phyloP scores from a whole-genome alignment of 2,113 vertebrate species.

The Saguinus midas region DNA sequence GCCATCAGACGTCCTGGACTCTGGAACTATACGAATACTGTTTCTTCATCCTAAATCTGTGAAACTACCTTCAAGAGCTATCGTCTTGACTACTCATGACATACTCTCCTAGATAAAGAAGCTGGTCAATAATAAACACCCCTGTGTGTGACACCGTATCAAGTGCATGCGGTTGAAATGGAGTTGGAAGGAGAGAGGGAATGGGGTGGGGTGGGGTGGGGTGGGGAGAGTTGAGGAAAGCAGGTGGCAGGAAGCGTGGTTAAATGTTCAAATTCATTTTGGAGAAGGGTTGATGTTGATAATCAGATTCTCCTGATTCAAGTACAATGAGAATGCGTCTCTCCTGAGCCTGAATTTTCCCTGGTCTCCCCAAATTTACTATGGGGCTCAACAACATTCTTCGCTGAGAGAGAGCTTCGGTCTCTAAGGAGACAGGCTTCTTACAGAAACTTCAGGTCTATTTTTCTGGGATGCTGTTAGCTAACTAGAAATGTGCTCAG shows the following conservation, averaged over 20 bases:
- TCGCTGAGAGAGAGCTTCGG: neutral
- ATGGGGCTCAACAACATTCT: neutral
- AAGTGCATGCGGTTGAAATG: neutral
- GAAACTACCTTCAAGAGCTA: slow-evolving; percentile 52
- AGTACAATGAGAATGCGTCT: neutral
- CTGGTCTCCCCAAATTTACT: neutral
- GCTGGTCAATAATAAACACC: slow-evolving; percentile 39
- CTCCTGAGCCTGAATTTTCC: neutral
- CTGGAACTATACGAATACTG: slow-evolving; percentile 3
- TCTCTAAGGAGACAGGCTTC: neutral
- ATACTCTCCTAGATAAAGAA: slow-evolving; percentile 57
- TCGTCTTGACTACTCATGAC: slow-evolving; percentile 56
- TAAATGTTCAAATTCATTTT: neutral
- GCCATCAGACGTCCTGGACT: slow-evolving; percentile 44
- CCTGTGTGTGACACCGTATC: slow-evolving; percentile 28
- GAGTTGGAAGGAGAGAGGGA: neutral
- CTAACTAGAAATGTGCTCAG: neutral
- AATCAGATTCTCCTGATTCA: neutral
- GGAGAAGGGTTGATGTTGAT: neutral
- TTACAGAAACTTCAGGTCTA: neutral
- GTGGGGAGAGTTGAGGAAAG: no score
- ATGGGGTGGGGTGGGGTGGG: rapidly evolving
- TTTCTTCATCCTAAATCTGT: slow-evolving; percentile 70
- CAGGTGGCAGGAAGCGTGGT: neutral
- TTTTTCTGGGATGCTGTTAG: neutral